Conservation (phyloP, 2,113 vertebrate species). For the Ailuropoda melanoleuca region DNA sequence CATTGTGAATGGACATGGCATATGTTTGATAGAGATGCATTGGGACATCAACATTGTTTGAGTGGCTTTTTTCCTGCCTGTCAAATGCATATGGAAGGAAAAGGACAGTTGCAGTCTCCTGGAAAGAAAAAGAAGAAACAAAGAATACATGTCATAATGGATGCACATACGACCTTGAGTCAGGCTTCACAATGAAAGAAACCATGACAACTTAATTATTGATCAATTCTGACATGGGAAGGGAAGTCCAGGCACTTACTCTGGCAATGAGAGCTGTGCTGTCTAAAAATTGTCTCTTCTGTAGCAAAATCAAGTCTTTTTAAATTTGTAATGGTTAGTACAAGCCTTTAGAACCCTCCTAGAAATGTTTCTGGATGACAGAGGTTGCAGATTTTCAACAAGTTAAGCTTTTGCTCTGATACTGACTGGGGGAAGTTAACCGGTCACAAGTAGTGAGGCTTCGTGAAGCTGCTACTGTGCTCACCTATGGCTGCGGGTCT, state of each 20-base stretch:
- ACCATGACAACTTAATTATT: not conserved
- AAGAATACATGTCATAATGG: not conserved
- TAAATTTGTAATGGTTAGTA: not conserved
- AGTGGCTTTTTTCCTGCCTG: slow-evolving; percentile 36
- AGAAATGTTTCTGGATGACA: not conserved
- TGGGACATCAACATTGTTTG: not conserved
- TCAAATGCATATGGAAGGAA: slow-evolving; percentile 37
- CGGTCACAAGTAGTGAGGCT: not conserved
- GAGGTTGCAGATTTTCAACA: not conserved
- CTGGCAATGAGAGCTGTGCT: not conserved
- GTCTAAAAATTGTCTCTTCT: not conserved
- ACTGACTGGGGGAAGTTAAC: not conserved
- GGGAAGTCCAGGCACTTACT: not conserved
- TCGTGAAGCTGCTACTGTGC: not conserved
- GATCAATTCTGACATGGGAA: not conserved
- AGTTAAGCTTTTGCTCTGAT: not conserved
- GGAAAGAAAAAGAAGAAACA: not conserved
- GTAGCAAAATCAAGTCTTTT: not conserved
- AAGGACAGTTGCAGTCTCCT: slow-evolving; percentile 24
- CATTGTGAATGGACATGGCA: slow-evolving; percentile 28
- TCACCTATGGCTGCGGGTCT: not conserved
- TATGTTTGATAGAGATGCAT: not conserved
- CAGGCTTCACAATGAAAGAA: not conserved
- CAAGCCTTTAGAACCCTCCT: not conserved
- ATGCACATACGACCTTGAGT: rapidly evolving